Evolutionary conservation across 2,888 invertebrate genomes (phyloP).

Genomic region (Cryptocephalus moraei): DNA sequence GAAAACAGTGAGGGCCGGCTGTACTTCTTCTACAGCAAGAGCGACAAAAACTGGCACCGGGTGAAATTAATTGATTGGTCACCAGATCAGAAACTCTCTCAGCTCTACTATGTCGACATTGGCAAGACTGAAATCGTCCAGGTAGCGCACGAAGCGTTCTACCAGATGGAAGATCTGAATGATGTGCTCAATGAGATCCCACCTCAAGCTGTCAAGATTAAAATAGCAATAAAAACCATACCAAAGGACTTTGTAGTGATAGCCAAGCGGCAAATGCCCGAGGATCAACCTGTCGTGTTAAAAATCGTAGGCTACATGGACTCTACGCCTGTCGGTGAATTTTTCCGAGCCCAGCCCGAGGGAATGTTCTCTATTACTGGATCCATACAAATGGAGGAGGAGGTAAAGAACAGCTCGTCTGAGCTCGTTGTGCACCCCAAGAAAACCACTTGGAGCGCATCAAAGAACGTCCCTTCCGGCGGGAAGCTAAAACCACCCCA

Average conservation of each 20-base stretch:
- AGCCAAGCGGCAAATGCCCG: constrained; percentile 39
- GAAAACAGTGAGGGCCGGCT: constrained; percentile 33
- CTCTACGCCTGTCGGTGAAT: constrained; percentile 47
- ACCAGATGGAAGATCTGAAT: constrained; percentile 39
- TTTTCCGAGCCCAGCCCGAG: constrained; percentile 54
- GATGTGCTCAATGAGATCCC: constrained; percentile 36
- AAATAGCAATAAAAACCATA: constrained; percentile 25
- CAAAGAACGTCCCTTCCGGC: constrained; percentile 30
- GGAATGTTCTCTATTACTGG: constrained; percentile 61
- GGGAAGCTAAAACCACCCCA: constrained; percentile 34
- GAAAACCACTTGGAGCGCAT: too few relatives aligned
- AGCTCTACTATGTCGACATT: constrained; percentile 45
- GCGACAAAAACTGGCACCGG: constrained; percentile 37
- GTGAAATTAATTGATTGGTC: constrained; percentile 38
- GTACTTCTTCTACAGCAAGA: constrained; percentile 40
- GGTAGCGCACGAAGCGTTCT: constrained; percentile 31
- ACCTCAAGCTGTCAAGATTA: constrained; percentile 33
- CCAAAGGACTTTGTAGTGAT: constrained; percentile 32
- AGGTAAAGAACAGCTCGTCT: constrained; percentile 10
- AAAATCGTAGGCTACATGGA: constrained; percentile 32
- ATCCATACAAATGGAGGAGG: constrained; percentile 49
- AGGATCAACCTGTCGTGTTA: constrained; percentile 48
- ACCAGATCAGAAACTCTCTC: constrained; percentile 34
- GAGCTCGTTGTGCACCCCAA: background rate
- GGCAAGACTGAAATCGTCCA: constrained; percentile 41